Conservation (phyloP, 2,797 vertebrate genomes). For the Eulemur rubriventer region DNA sequence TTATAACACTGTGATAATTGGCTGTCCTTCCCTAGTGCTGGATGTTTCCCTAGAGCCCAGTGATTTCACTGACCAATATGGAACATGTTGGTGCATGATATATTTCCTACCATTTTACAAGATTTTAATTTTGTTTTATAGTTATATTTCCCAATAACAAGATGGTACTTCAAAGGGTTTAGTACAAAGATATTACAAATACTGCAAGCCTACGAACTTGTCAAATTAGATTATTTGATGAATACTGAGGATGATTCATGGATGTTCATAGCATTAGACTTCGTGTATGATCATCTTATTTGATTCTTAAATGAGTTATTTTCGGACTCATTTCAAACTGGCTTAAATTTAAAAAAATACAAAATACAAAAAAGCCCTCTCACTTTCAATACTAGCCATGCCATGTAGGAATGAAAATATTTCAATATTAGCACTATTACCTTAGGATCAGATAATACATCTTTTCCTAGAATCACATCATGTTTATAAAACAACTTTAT, state of each 20-base stretch:
- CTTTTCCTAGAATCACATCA: background rate
- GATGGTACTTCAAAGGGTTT: background rate
- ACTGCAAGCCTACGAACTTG: background rate
- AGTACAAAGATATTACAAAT: background rate
- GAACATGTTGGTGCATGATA: background rate
- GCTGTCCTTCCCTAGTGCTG: background rate
- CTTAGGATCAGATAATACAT: background rate
- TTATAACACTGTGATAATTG: background rate
- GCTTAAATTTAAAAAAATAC: background rate
- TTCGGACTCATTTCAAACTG: background rate
- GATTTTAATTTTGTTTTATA: conserved; percentile 1
- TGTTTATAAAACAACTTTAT: conserved; percentile 16
- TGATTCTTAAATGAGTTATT: background rate
- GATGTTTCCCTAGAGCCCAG: background rate
- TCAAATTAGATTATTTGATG: background rate
- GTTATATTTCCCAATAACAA: conserved; percentile 15
- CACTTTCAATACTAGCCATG: background rate
- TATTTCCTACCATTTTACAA: conserved; percentile 6
- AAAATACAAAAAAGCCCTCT: background rate
- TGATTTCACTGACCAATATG: background rate
- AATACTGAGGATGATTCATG: conserved; percentile 3
- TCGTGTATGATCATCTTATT: background rate
- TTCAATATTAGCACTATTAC: background rate
- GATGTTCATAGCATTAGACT: background rate
- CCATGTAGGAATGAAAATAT: background rate